Percentiles rank a stretch among this genome's conserved stretches.
phyloP scores from a whole-genome alignment of 1,140 invertebrate species.

The Drosophila melanica region DNA sequence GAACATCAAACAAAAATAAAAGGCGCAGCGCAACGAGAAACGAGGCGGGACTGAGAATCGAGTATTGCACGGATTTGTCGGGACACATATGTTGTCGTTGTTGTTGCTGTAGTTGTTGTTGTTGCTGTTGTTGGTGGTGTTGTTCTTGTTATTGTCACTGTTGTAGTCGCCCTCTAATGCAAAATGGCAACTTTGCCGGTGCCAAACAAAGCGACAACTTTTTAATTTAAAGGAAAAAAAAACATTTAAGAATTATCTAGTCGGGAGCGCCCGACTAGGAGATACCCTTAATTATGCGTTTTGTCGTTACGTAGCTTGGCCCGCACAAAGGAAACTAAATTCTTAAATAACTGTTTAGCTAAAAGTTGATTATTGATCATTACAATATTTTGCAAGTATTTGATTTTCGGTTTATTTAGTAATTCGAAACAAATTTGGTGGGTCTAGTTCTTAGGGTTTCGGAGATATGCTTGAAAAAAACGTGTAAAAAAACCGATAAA shows the following conservation, averaged over 20 bases:
- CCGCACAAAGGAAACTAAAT: too few species aligned
- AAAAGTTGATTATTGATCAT: too few species aligned
- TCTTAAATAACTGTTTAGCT: too few species aligned
- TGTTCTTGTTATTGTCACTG: slow-evolving; percentile 8
- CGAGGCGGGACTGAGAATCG: slow-evolving; percentile 12
- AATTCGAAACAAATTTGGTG: too few species aligned
- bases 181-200: slow-evolving; percentile 34
- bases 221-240: slow-evolving; percentile 69
- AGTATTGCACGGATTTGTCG: slow-evolving; percentile 33
- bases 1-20: slow-evolving; percentile 16
- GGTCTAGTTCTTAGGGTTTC: too few species aligned
- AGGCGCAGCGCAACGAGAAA: background rate
- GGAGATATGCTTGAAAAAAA: too few species aligned
- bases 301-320: too few species aligned
- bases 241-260: slow-evolving; percentile 5
- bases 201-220: slow-evolving; percentile 53
- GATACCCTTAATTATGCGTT: too few species aligned
- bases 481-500: too few species aligned
- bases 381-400: too few species aligned
- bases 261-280: too few species aligned
- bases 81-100: slow-evolving; percentile 19
- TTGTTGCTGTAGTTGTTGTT: slow-evolving; percentile 5
- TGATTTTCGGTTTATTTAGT: too few species aligned
- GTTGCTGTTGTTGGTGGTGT: background rate
- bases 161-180: slow-evolving; percentile 32